Evolutionary conservation across 2,797 vertebrate genomes (phyloP), one percentile per base, ranked within the genome.

Genomic region (Amblyraja radiata): DNA sequence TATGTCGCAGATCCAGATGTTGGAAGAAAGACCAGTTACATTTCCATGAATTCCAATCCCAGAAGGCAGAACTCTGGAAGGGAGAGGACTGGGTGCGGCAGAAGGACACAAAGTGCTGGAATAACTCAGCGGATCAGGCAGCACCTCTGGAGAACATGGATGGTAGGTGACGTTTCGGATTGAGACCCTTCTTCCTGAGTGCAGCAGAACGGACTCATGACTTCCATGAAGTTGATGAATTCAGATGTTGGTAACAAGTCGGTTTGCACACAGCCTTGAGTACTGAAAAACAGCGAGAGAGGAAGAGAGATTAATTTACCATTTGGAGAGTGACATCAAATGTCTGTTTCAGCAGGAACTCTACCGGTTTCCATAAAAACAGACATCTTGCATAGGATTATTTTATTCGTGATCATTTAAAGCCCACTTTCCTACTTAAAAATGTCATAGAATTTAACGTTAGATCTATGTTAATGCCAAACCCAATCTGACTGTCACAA

Each of bases 11-110:
- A 21, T 10, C 28, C 71, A 76, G 14, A 6, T 36, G 39, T 32
- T 32, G 6, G 36, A 76, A 92, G 63, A 36, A 88, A 88, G 21
- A 21, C 68, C 5, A 28, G 9, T 90, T 10, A 28, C 68, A 54
- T 46, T 74, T 91, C 36, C 36, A 91, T 14, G 36, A 25, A 63
- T 74, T 76, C 36, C 39, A 28, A 28, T 25, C 13, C 25, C 39
- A 76, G 73, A 92, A 76, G 90, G 90, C 71, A 92, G 36, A 76
- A 54, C 73, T 58, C 73, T 76, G 39, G 90, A 46, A 91, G 68
- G 46, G 71, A 58, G 88, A 68, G 39, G 21, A 71, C 32, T 25
- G 46, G 46, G 46, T 54, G 46, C 4, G 46, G 46, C 46, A 54
- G 46, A 54, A 54, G 46, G 46, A 54, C 46, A 54, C 46, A 54